These are phyloP conservation scores for Echiichthys vipera DNA, from an alignment of 2,797 vertebrate genomes.

Conservation along the genomic window DNA sequence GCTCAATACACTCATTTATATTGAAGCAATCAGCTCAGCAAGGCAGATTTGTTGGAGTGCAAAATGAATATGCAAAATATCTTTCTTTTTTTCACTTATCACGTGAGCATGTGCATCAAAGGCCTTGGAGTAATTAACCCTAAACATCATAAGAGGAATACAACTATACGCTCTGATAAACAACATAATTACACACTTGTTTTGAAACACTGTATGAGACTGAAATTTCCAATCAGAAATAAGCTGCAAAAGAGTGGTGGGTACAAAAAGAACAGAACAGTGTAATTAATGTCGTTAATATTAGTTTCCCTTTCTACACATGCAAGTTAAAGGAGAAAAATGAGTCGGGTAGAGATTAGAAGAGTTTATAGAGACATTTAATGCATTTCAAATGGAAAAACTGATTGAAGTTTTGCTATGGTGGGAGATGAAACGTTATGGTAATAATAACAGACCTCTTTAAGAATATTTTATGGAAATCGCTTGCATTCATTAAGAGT, in stretches of 20 bases:
- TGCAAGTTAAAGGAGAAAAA: conserved; percentile 75
- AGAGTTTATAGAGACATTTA: conserved; percentile 80
- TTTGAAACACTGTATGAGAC: conserved; percentile 70
- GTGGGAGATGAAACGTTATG: conserved; percentile 81
- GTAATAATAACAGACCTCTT: conserved; percentile 84
- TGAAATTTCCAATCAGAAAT: conserved; percentile 72
- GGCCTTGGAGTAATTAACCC: conserved; percentile 75
- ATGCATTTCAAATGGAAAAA: conserved; percentile 84
- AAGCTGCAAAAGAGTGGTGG: conserved; percentile 30
- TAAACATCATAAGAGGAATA: conserved; percentile 76
- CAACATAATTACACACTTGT: conserved; percentile 81
- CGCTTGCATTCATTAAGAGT: conserved; percentile 82
- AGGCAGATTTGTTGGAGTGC: conserved; percentile 68
- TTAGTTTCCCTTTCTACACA: conserved; percentile 70
- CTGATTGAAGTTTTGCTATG: conserved; percentile 81
- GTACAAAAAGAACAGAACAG: conserved; percentile 30
- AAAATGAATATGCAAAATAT: conserved; percentile 68
- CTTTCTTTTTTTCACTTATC: conserved; percentile 42
- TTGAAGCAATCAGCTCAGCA: conserved; percentile 61
- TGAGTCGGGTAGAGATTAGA: conserved; percentile 75
- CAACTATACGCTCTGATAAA: conserved; percentile 78
- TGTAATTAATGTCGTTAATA: conserved; percentile 79
- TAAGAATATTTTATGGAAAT: conserved; percentile 92
- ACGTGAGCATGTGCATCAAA: conserved; percentile 68
- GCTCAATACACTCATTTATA: conserved; percentile 34